phyloP scores from a whole-genome alignment of 92 coral and sea anemone genomes.

The Porites lobata region DNA sequence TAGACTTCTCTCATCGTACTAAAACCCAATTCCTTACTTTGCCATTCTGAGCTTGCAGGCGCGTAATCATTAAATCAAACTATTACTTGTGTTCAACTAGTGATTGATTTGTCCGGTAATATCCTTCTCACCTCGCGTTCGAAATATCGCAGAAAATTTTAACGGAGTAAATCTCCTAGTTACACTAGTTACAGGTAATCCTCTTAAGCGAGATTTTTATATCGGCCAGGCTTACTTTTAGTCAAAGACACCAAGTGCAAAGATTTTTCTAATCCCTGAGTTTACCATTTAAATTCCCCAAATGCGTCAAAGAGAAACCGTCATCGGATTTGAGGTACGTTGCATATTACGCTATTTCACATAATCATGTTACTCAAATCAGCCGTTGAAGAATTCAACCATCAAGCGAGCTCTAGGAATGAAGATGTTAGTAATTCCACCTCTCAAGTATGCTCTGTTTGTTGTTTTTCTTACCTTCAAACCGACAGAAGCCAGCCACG shows the following conservation, averaged over 20 bases:
- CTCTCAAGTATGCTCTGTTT: not conserved
- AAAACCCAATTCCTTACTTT: not conserved
- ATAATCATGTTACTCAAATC: constrained; percentile 6
- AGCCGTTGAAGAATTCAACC: constrained; percentile 8
- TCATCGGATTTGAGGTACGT: not conserved
- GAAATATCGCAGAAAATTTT: not conserved
- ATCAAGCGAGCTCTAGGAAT: not conserved
- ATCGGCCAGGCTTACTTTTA: not conserved
- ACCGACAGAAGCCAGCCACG: not conserved
- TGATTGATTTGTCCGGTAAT: constrained; percentile 19
- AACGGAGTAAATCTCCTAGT: not conserved
- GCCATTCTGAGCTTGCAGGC: not conserved
- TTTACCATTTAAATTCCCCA: not conserved
- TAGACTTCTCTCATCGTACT: not conserved
- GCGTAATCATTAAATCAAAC: not conserved
- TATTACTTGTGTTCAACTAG: constrained; percentile 6
- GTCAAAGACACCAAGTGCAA: not conserved
- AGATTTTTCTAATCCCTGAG: not conserved
- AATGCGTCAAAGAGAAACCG: not conserved
- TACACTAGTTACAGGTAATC: not conserved
- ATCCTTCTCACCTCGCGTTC: constrained; percentile 6
- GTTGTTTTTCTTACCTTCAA: constrained; percentile 17
- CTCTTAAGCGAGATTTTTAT: not conserved
- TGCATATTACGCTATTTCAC: constrained; percentile 12
- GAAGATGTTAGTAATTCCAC: not conserved